phyloP scores from a whole-genome alignment of 2,888 invertebrate species.

The Deilephila porcellus region DNA sequence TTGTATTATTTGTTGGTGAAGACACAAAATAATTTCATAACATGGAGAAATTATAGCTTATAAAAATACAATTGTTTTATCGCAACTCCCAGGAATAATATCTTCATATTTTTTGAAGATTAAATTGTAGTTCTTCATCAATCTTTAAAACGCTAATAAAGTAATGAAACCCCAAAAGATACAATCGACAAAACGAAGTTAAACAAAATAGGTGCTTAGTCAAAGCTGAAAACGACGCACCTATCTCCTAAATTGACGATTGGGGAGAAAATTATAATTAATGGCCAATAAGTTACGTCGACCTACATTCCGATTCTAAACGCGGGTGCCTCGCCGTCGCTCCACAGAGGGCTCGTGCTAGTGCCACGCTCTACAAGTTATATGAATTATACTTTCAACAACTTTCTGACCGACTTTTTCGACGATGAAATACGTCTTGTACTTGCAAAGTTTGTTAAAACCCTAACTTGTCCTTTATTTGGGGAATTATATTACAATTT shows the following conservation, averaged over 20 bases:
- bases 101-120: no score
- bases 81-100: no score
- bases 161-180: no score
- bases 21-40: no score
- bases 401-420: conserved; percentile 16
- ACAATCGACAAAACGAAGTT: neutral
- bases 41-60: no score
- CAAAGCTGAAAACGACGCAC: neutral
- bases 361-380: conserved; percentile 16
- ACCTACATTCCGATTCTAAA: conserved; percentile 14
- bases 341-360: neutral
- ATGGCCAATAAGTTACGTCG: conserved; percentile 13
- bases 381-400: conserved; percentile 23
- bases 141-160: no score
- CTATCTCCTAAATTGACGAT: neutral
- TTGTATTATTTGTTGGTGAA: no score
- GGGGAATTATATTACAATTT: neutral
- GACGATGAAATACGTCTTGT: conserved; percentile 9
- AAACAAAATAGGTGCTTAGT: no score
- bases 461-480: neutral
- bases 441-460: conserved; percentile 20
- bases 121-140: no score
- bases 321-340: neutral
- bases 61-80: no score
- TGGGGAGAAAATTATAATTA: conserved; percentile 12